These are phyloP conservation scores for Branchellion lobata DNA, from an alignment of 2,888 invertebrate genomes.

Conservation along the genomic window DNA sequence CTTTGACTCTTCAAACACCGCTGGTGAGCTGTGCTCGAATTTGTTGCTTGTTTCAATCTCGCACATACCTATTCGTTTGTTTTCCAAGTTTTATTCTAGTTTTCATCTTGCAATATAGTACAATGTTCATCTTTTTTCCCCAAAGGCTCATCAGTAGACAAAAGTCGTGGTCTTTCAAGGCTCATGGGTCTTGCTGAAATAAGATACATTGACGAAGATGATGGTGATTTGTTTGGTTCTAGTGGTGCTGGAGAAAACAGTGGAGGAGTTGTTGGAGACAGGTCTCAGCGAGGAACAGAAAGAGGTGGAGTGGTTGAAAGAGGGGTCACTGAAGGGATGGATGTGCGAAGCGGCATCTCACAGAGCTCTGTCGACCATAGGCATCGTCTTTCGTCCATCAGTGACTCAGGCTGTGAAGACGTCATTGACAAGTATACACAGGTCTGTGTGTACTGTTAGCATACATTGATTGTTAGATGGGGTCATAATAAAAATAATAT, in stretches of 20 bases:
- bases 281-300: too few species aligned
- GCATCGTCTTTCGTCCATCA: background rate
- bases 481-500: background rate
- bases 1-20: too few species aligned
- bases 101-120: background rate
- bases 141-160: background rate
- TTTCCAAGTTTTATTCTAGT: background rate
- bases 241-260: too few species aligned
- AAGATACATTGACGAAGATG: background rate
- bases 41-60: too few species aligned
- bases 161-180: background rate
- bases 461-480: background rate
- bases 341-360: too few species aligned
- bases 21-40: too few species aligned
- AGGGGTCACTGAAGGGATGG: too few species aligned
- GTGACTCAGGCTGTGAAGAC: background rate
- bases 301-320: too few species aligned
- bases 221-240: too few species aligned
- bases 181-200: background rate
- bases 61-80: background rate
- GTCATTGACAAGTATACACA: slow-evolving; percentile 4
- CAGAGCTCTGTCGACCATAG: background rate
- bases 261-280: too few species aligned
- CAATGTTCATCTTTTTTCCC: too few species aligned
- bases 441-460: background rate